Percentiles rank a stretch among this genome's conserved stretches.
phyloP scores from a whole-genome alignment of 2,113 vertebrate genomes.

The Terrapene triunguis region DNA sequence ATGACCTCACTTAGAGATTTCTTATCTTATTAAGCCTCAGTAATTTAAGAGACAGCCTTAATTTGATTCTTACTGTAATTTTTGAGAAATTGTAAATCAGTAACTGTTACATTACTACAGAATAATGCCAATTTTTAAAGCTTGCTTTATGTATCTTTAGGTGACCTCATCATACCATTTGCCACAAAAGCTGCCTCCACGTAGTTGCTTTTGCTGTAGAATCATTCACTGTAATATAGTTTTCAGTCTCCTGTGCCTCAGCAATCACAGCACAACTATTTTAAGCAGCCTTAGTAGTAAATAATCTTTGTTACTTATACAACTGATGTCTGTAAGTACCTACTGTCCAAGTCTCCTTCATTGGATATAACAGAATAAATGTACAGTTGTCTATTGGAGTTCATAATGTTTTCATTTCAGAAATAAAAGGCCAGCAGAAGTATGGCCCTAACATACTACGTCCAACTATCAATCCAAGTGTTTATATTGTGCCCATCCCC shows the following conservation, averaged over 20 bases:
- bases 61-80: conserved; percentile 49
- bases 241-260: background rate
- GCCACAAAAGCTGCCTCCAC: conserved; percentile 5
- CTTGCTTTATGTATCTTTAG: background rate
- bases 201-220: background rate
- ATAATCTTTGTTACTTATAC: background rate
- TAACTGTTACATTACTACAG: background rate
- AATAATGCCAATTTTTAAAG: background rate
- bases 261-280: background rate
- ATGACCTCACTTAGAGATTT: conserved; percentile 42
- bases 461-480: background rate
- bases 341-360: background rate
- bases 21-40: conserved; percentile 37
- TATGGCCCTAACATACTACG: background rate
- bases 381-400: background rate
- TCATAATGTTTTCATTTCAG: background rate
- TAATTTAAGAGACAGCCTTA: conserved; percentile 5
- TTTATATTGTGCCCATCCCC: background rate
- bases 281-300: background rate
- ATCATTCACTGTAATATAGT: background rate
- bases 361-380: background rate
- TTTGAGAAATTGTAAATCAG: conserved; percentile 23
- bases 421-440: background rate
- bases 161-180: conserved; percentile 6
- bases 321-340: background rate